Evolutionary conservation across 2,797 vertebrate species (phyloP).

Genomic region (Allobates femoralis): DNA sequence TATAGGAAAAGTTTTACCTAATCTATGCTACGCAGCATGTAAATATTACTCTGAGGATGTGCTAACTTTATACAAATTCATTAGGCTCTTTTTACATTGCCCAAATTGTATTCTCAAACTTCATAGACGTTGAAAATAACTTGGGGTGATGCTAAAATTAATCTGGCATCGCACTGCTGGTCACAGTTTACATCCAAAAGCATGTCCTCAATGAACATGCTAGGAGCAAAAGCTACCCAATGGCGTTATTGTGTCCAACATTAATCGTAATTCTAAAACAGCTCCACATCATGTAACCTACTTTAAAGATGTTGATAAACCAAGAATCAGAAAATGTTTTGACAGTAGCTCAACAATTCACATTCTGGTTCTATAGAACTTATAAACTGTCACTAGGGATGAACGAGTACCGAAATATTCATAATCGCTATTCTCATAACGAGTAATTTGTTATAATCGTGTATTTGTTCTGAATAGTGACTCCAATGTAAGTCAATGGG

Average conservation of each 20-base stretch:
- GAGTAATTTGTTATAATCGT: too few species aligned
- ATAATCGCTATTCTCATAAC: too few species aligned
- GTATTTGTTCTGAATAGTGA: too few species aligned
- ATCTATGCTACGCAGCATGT: neutral
- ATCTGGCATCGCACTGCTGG: neutral
- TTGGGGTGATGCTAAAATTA: neutral
- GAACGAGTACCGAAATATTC: too few species aligned
- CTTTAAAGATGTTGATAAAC: neutral
- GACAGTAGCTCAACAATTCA: too few species aligned
- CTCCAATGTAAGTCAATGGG: too few species aligned
- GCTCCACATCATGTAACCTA: neutral
- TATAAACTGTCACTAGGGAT: too few species aligned
- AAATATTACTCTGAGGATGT: neutral
- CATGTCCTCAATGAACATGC: neutral
- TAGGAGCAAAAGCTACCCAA: neutral
- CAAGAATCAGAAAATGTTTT: neutral
- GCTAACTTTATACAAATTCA: conserved; percentile 1
- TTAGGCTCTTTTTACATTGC: neutral
- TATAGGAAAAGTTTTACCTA: neutral
- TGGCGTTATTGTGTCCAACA: neutral
- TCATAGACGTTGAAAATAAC: neutral
- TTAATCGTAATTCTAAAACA: neutral
- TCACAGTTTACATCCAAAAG: neutral
- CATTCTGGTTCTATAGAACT: too few species aligned
- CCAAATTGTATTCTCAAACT: neutral